Evolutionary conservation across 2,888 invertebrate species (phyloP), one percentile per base, ranked within the genome.

Genomic region (Galerucella calmariensis): DNA sequence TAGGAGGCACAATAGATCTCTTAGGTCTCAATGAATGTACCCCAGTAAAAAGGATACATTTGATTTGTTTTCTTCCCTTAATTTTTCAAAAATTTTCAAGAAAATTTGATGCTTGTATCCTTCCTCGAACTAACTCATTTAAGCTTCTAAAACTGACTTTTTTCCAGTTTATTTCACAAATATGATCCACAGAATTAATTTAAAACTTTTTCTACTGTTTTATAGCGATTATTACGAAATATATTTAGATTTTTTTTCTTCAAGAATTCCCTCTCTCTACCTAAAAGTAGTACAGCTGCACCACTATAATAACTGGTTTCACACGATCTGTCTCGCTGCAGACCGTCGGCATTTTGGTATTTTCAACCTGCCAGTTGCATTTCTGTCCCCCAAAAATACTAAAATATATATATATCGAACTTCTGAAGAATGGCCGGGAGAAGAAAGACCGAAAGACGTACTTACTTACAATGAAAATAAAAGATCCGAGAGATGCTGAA

Each of bases 291-390:
- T 67, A 53, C 53, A 48, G 67, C 67, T 53, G 53, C 46, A 20
- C 6, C 20, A 16, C 58, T 46, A 73, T 73, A 75, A 77, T 73
- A 75, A 77, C 77, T 75, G 77, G 77, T 77, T 77, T 75, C 75
- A 71, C 77, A 73, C 76, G 74, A 76, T 76, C 74, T 72, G 76
- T 76, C 74, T 76, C 53, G 63, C 20, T 20, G 20, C 56, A 74
- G 70, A 68, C 75, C 24, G 67, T 70, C 56, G 72, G 66, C 70
- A 67, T 70, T 67, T 70, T 62, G 72, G 66, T 74, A 67, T 70
- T 67, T 70, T 74, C 74, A 62, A 70, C 74, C 73, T 75, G 75
- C 71, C 69, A 65, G 62, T 66, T 65, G 10, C 46, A 61, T 58
- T 69, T 27, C 51, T 51, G 62, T 69, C 62, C 69, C 62, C 63